Conservation (phyloP, 2,113 vertebrate genomes). For the Arizona elegans region DNA sequence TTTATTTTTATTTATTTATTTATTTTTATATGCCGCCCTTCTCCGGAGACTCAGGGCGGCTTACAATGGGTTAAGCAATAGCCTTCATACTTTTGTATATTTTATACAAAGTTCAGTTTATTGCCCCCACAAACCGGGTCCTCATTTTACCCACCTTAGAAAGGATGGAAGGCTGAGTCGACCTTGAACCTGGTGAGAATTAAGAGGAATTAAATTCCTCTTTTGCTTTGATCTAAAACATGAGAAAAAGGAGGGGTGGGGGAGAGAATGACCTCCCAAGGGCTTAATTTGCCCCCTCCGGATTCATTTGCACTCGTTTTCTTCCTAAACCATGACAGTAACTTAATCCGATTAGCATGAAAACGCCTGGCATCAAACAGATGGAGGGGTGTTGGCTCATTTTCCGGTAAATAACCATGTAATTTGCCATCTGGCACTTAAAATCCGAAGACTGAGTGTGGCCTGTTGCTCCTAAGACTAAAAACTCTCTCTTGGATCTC, state of each 20-base stretch:
- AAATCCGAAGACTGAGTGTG: background rate
- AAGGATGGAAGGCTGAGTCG: no score
- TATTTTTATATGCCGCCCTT: no score
- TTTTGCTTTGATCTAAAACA: background rate
- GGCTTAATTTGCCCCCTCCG: background rate
- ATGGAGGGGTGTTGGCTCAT: background rate
- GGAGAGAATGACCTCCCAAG: background rate
- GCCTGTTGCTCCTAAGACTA: background rate
- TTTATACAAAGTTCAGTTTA: no score
- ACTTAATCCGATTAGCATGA: accelerated
- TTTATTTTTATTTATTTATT: no score
- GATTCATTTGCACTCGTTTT: accelerated
- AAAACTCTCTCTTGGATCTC: background rate
- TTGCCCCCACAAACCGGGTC: no score
- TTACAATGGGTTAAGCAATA: no score
- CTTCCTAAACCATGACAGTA: background rate
- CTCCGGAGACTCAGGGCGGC: no score
- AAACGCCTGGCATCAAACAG: background rate
- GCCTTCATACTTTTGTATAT: no score
- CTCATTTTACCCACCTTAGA: no score
- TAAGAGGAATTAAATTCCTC: background rate
- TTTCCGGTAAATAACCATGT: background rate
- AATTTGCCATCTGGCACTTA: background rate
- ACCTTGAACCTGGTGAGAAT: no score
- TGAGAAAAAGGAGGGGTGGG: no score